Conservation (phyloP, 2,797 vertebrate genomes). For the Labeo calbasu region DNA sequence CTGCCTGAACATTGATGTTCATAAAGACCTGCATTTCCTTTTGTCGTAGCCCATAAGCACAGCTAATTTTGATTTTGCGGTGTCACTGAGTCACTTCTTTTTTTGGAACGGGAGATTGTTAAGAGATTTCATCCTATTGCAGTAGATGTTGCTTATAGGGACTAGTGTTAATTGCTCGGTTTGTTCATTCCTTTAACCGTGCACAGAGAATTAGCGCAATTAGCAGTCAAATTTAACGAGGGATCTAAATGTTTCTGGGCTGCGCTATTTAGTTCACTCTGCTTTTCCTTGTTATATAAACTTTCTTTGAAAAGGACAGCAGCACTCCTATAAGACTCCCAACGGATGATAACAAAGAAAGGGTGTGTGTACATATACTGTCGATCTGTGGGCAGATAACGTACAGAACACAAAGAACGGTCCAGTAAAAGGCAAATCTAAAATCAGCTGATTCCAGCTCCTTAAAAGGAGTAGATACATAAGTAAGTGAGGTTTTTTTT, state of each 20-base stretch:
- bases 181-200: slow-evolving; percentile 1
- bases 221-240: neutral
- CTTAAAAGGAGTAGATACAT: slow-evolving; percentile 6
- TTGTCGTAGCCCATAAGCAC: neutral
- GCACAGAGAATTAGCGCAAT: neutral
- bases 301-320: slow-evolving; percentile 18
- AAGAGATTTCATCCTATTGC: neutral
- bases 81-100: neutral
- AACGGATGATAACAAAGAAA: slow-evolving; percentile 27
- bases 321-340: slow-evolving; percentile 23
- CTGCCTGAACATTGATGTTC: neutral
- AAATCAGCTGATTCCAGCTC: neutral
- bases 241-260: slow-evolving; percentile 2
- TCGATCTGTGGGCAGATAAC: slow-evolving; percentile 39
- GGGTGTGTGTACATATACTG: slow-evolving; percentile 38
- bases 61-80: neutral
- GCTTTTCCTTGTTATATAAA: slow-evolving; percentile 34
- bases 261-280: neutral
- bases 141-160: neutral
- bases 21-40: neutral
- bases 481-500: neutral
- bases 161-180: neutral
- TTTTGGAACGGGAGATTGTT: neutral
- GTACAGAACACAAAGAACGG: neutral
- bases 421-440: slow-evolving; percentile 16